Base-by-base conservation (phyloP, 2,888 invertebrate species). In the Mythimna vitellina region DNA sequence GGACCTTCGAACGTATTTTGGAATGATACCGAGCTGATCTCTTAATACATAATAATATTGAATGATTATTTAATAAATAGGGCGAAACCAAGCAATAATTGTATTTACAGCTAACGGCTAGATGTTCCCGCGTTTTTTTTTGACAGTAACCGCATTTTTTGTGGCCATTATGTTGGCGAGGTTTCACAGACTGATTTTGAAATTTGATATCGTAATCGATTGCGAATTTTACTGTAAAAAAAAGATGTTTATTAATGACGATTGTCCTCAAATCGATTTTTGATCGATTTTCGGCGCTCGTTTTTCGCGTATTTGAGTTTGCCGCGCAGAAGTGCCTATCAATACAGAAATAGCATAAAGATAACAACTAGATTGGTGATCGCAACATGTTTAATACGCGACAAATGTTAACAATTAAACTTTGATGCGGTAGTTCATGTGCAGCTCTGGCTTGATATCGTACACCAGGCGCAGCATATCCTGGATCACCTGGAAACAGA, bases 391-490 rank as follows among this genome's bases (percentile, higher is more conserved):
- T 80, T 83, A 85, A 80, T 84, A 78, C 79, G 85, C 86, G 83
- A 86, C 80, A 76, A 80, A 78, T 62, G 62, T 65, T 72, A 74
- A 79, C 66, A 74, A 79, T 77, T 70, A 65, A 80, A 75, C 80
- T 87, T 86, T 70, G 74, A 95, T 85, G 91, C 97, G 97, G 94
- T 97, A 99, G 96, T 99, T 99, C 95, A 97, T 97, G 96, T 99
- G 99, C 86, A 99, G 97, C 94, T 99, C 98, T 6, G 99, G 99
- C 94, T 98, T 98, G 93, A 99, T 99, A 92, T 98, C 98, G 92
- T 98, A 99, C 61, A 99, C 99, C 93, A 98, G 96, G 84, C 97
- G 97, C 91, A 99, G 96, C 87, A 99, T 97, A 89, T 98, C 98
- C 81, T 96, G 92, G 92, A 99, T 98, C 49, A 98, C 98, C 98